phyloP scores from a whole-genome alignment of 2,888 invertebrate genomes.

The Idaea dimidiata region DNA sequence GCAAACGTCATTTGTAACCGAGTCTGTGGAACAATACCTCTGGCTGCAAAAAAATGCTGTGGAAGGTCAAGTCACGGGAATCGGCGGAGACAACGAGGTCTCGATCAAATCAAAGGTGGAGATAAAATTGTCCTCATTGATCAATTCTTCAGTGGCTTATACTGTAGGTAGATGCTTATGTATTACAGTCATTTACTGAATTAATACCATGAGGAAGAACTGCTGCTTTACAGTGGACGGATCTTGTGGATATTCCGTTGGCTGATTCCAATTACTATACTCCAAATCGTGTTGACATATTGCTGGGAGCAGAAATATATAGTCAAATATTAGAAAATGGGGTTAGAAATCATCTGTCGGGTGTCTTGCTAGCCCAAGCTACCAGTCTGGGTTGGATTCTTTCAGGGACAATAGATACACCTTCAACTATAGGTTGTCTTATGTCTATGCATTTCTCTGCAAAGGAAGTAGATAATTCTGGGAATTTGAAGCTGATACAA shows the following conservation, averaged over 20 bases:
- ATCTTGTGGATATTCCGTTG: constrained; percentile 7
- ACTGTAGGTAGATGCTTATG: not conserved
- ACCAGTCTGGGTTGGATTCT: constrained; percentile 33
- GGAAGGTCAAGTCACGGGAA: constrained; percentile 24
- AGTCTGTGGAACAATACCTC: not conserved
- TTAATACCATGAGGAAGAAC: no score
- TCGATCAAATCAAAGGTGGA: not conserved
- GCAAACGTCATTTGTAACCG: constrained; percentile 26
- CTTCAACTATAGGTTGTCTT: no score
- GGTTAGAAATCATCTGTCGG: constrained; percentile 17
- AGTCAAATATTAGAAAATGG: constrained; percentile 24
- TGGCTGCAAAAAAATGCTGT: not conserved
- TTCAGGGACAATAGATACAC: constrained; percentile 18
- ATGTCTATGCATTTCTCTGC: not conserved
- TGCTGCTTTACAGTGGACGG: constrained; percentile 11
- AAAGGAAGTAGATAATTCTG: not conserved
- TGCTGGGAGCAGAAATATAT: constrained; percentile 32
- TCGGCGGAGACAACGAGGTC: constrained; percentile 18
- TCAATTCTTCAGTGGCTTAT: not conserved
- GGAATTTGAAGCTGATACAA: not conserved
- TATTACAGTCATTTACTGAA: no score
- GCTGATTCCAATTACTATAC: constrained; percentile 22
- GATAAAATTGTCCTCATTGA: not conserved
- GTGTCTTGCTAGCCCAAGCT: constrained; percentile 26
- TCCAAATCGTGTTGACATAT: constrained; percentile 22